Evolutionary conservation across 2,797 vertebrate genomes (phyloP), one percentile per base, ranked within the genome.

Genomic region (Rousettus madagascariensis): DNA sequence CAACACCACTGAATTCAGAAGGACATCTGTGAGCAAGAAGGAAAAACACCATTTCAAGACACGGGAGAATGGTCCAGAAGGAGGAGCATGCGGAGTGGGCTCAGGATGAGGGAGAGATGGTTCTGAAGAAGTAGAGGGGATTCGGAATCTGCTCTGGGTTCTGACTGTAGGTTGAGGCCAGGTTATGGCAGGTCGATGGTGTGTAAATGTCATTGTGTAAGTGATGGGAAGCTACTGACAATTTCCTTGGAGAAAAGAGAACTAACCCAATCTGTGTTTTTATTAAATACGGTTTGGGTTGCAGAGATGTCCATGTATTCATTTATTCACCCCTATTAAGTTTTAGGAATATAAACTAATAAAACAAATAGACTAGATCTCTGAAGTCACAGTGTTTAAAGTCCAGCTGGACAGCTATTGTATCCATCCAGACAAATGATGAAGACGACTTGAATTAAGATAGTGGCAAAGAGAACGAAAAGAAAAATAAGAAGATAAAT

Each of bases 301-400:
- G n/a, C 46, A 66, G 22, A 0, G 16, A 7, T 10, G 2, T 53
- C n/a, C 30, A 43, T 38, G 24, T 24, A 43, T 66, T 65, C n/a
- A 68, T 53, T 38, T n/a, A 36, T 20, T 55, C 41, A 57, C 10
- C 71, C 12, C 28, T 46, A 19, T 36, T 68, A 65, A 9, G 20
- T 36, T 38, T 86, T 57, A 92, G 83, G 77, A 17, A 41, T 33
- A 33, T 46, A 51, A 94, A 15, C 43, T 72, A 33, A 59, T 57
- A 55, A 90, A 74, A 41, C 41, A 75, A 88, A 55, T 0, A 72
- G 26, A 43, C 4, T 22, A 22, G 16, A 19, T 63, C 36, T 72
- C 77, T 51, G 51, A 85, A 94, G 28, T 49, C 22, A 12, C 16
- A 6, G n/a, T 24, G 3, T 65, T 12, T 10, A 43, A 46, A 59